A percentile compares a stretch with the other conserved stretches of the same genome.
Evolutionary conservation across 2,797 vertebrate species (phyloP).

Genomic region (Argya squamiceps): DNA sequence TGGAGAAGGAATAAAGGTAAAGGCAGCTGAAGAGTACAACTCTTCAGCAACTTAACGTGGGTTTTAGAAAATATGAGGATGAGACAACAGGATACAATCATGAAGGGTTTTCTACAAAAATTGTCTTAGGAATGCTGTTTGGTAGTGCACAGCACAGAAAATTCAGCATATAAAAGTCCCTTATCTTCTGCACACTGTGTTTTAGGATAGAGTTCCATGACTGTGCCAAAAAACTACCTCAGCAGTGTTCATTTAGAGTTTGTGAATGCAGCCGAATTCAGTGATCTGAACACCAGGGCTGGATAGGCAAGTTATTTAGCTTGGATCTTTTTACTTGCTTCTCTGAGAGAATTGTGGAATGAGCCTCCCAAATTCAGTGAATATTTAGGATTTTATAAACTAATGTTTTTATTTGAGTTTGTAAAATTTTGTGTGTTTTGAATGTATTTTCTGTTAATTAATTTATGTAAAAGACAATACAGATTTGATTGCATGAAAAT

Average conservation of each 20-base stretch:
- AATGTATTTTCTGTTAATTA: background rate
- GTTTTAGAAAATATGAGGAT: background rate
- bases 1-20: background rate
- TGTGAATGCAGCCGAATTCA: background rate
- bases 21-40: background rate
- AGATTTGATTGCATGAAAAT: background rate
- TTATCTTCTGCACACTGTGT: background rate
- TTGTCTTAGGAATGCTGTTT: background rate
- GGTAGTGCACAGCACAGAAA: background rate
- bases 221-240: background rate
- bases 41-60: rapidly evolving
- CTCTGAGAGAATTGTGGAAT: background rate
- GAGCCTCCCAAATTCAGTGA: background rate
- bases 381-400: background rate
- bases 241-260: background rate
- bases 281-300: background rate
- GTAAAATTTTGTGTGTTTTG: background rate
- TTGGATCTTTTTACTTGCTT: background rate
- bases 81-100: background rate
- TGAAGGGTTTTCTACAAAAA: background rate
- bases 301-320: background rate
- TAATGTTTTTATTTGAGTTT: background rate
- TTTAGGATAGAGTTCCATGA: background rate
- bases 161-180: background rate
- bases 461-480: background rate